Percentiles rank a stretch among this genome's conserved stretches.
Conservation (phyloP, 2,113 vertebrate genomes). For the Apodemus speciosus region DNA sequence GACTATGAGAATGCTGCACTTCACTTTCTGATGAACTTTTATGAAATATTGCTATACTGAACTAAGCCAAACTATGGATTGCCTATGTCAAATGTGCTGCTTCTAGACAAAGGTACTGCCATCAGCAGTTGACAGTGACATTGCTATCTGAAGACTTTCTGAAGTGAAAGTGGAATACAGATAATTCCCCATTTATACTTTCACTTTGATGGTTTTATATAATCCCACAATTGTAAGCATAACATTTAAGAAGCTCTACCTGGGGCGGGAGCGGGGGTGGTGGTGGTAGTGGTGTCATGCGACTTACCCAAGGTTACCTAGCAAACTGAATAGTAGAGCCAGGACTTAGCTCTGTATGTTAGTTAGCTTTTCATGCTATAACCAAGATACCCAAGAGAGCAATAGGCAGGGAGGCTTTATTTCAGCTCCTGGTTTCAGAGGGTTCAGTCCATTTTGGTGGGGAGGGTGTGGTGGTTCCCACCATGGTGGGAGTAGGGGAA, state of each 20-base stretch:
- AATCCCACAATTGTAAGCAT: background rate
- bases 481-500: background rate
- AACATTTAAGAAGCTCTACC: background rate
- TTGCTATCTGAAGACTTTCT: slow-evolving; percentile 33
- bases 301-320: background rate
- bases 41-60: background rate
- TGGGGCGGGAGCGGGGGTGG: background rate
- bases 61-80: background rate
- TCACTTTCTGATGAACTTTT: slow-evolving; percentile 30
- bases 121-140: background rate
- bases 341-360: background rate
- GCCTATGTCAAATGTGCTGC: background rate
- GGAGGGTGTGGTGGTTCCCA: background rate
- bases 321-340: background rate
- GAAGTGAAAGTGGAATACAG: background rate
- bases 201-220: slow-evolving; percentile 30
- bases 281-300: background rate
- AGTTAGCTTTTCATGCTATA: background rate
- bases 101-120: slow-evolving; percentile 34
- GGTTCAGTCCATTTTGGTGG: background rate
- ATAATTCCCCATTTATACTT: background rate
- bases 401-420: background rate
- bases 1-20: background rate
- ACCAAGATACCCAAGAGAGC: background rate
- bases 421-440: background rate